A percentile compares a stretch with the other conserved stretches of the same genome.
These are phyloP conservation scores for Scartelaos histophorus DNA, from an alignment of 2,113 vertebrate genomes.

Conservation along the genomic window DNA sequence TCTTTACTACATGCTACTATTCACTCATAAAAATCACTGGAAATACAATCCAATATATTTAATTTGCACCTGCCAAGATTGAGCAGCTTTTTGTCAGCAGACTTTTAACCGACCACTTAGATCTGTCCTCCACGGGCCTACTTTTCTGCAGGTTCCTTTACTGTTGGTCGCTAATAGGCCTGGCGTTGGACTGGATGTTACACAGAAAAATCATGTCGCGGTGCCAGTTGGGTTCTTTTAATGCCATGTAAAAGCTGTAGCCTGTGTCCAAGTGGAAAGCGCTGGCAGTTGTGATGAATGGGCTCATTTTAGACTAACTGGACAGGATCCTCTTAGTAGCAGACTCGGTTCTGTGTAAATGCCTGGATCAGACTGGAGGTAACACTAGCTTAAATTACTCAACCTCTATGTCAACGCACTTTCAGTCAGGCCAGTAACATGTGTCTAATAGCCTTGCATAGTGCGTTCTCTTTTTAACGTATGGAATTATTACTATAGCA, in stretches of 20 bases:
- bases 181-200: slow-evolving; percentile 46
- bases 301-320: slow-evolving; percentile 50
- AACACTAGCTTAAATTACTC: slow-evolving; percentile 40
- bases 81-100: slow-evolving; percentile 72
- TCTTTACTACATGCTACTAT: slow-evolving; percentile 48
- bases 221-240: slow-evolving; percentile 50
- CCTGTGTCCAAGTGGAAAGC: slow-evolving; percentile 52
- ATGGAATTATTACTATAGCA: neutral
- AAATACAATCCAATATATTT: slow-evolving; percentile 72
- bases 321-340: slow-evolving; percentile 30
- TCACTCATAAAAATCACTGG: slow-evolving; percentile 63
- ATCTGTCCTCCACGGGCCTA: slow-evolving; percentile 60
- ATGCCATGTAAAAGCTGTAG: slow-evolving; percentile 55
- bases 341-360: slow-evolving; percentile 44
- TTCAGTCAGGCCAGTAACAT: slow-evolving; percentile 15
- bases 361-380: slow-evolving; percentile 29
- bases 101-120: slow-evolving; percentile 40
- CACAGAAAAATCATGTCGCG: slow-evolving; percentile 42
- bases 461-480: neutral
- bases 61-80: slow-evolving; percentile 77
- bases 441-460: neutral
- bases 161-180: slow-evolving; percentile 67
- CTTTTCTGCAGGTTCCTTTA: slow-evolving; percentile 50
- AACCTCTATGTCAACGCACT: slow-evolving; percentile 32
- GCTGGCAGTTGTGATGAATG: slow-evolving; percentile 52